These are phyloP conservation scores for Dromiciops gliroides DNA, from an alignment of 2,113 vertebrate species.

Conservation along the genomic window DNA sequence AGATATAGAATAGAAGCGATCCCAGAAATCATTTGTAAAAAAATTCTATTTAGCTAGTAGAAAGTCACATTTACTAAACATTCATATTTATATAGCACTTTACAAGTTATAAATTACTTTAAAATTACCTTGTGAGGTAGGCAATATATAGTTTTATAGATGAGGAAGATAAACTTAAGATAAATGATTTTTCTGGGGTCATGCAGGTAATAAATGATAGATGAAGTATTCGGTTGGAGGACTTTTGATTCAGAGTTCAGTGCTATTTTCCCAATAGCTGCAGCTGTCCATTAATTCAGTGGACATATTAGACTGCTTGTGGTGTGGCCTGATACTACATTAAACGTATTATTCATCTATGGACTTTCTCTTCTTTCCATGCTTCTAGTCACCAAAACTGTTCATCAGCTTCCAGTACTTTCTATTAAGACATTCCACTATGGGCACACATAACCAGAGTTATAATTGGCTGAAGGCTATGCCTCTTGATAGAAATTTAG, in stretches of 20 bases:
- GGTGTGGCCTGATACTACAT: background rate
- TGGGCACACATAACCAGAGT: background rate
- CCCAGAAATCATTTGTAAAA: background rate
- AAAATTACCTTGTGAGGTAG: background rate
- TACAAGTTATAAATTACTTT: background rate
- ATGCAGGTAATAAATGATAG: background rate
- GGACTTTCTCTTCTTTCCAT: background rate
- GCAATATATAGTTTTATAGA: background rate
- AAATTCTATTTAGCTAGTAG: background rate
- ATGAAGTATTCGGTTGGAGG: background rate
- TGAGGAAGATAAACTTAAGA: background rate
- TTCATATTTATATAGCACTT: background rate
- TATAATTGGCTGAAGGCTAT: background rate
- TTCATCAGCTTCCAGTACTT: background rate
- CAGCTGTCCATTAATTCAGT: background rate
- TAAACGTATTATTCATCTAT: background rate
- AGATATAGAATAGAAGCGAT: background rate
- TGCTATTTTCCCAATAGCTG: background rate
- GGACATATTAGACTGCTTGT: background rate
- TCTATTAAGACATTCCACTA: background rate
- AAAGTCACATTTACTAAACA: background rate
- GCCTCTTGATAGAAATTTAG: background rate
- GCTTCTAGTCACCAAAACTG: background rate
- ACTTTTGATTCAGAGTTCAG: background rate
- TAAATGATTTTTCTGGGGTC: background rate